These are phyloP conservation scores for Malurus melanocephalus DNA, from an alignment of 2,113 vertebrate species.

Conservation along the genomic window DNA sequence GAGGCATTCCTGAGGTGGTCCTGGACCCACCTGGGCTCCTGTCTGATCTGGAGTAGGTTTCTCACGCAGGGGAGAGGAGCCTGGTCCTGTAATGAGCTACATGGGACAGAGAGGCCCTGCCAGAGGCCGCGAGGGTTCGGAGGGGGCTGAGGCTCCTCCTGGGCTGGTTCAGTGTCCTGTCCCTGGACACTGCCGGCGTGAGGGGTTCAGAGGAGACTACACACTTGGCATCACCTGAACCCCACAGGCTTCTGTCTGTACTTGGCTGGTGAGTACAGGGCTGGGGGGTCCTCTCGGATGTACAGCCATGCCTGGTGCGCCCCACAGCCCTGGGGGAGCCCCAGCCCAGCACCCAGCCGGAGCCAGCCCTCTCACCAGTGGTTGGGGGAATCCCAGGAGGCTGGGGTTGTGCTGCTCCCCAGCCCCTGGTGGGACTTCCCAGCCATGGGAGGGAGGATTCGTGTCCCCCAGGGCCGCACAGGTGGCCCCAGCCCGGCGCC, in stretches of 20 bases:
- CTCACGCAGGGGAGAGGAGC: neutral
- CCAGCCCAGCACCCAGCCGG: neutral
- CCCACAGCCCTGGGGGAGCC: fast-evolving
- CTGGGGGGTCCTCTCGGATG: neutral
- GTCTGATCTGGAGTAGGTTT: neutral
- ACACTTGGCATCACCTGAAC: neutral
- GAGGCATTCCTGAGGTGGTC: neutral
- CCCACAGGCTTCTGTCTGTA: neutral
- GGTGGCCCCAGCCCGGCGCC: neutral
- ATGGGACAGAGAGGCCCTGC: neutral
- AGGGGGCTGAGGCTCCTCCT: neutral
- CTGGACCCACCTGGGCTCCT: neutral
- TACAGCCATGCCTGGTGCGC: neutral
- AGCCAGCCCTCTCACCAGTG: neutral
- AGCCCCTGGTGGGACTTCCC: fast-evolving
- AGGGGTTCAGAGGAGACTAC: neutral
- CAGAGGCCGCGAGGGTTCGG: fast-evolving
- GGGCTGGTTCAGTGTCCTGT: neutral
- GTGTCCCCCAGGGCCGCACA: fast-evolving
- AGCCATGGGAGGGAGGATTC: fast-evolving
- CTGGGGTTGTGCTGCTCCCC: neutral
- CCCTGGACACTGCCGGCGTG: neutral
- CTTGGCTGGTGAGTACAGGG: neutral
- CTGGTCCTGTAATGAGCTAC: neutral
- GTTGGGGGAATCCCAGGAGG: too few species aligned